phyloP scores from a whole-genome alignment of 2,113 vertebrate genomes.

The Archilochus colubris region DNA sequence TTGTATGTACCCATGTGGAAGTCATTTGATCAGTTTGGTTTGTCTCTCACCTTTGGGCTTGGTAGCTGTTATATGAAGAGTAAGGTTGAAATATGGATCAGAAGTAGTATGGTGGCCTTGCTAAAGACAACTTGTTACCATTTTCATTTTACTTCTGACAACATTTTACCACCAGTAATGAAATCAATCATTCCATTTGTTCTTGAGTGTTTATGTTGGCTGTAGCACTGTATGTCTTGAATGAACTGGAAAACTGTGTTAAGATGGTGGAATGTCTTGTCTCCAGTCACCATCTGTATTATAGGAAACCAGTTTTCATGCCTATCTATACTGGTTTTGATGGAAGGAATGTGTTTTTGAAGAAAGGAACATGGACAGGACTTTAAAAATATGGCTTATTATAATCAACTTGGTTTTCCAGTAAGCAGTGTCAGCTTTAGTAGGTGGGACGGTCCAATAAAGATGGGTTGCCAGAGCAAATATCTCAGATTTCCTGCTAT shows the following conservation, averaged over 20 bases:
- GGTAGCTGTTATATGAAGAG: not conserved
- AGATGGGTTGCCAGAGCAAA: not conserved
- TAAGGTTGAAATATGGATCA: not conserved
- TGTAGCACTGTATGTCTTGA: not conserved
- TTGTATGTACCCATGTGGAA: not conserved
- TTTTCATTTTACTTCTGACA: not conserved
- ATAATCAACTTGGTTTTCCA: not conserved
- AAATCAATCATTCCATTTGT: not conserved
- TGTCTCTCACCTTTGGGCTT: not conserved
- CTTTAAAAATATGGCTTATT: not conserved
- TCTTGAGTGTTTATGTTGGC: not conserved
- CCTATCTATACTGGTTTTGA: not conserved
- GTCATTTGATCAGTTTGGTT: not conserved
- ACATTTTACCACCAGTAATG: not conserved
- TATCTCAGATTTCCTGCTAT: not conserved
- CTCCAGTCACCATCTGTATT: not conserved
- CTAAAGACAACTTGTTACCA: not conserved
- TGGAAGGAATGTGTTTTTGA: not conserved
- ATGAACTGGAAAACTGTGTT: not conserved
- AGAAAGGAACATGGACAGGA: not conserved
- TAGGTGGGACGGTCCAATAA: not conserved
- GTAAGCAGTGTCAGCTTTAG: not conserved
- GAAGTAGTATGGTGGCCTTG: not conserved
- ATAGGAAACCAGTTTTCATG: not conserved
- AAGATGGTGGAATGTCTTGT: conserved; percentile 16